A percentile compares a stretch with the other conserved stretches of the same genome.
Conservation (phyloP, 2,888 invertebrate species). For the Macrophya alboannulata region DNA sequence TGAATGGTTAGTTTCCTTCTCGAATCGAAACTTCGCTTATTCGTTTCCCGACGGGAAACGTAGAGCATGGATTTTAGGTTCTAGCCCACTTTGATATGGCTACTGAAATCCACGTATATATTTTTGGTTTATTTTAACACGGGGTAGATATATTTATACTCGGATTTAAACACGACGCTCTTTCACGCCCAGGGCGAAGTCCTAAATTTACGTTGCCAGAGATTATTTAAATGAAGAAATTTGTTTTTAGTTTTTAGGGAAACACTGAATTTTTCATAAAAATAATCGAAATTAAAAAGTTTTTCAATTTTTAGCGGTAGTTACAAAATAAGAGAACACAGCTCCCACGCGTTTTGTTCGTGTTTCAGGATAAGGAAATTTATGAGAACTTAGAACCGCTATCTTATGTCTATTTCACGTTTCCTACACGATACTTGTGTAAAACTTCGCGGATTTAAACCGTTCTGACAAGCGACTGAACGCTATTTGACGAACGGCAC, state of each 20-base stretch:
- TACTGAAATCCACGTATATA: neutral
- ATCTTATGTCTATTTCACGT: neutral
- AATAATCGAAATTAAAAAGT: neutral
- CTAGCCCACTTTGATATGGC: neutral
- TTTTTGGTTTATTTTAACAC: slow-evolving; percentile 28
- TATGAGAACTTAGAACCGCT: neutral
- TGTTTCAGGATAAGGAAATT: neutral
- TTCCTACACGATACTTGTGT: neutral
- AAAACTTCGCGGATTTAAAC: neutral
- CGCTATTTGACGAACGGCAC: neutral
- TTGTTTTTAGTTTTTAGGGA: neutral
- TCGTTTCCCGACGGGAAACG: slow-evolving; percentile 38
- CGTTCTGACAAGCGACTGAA: neutral
- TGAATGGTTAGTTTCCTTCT: slow-evolving; percentile 41
- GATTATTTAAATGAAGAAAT: no score
- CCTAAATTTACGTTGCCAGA: neutral
- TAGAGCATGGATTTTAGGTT: neutral
- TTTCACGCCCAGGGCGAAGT: neutral
- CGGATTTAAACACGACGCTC: neutral
- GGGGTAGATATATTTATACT: slow-evolving; percentile 34
- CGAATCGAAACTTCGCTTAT: neutral
- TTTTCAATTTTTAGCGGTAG: neutral
- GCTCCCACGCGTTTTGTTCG: neutral
- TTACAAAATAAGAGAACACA: neutral
- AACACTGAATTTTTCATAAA: neutral